phyloP scores from a whole-genome alignment of 2,797 vertebrate species.

The Buphagus erythrorhynchus region DNA sequence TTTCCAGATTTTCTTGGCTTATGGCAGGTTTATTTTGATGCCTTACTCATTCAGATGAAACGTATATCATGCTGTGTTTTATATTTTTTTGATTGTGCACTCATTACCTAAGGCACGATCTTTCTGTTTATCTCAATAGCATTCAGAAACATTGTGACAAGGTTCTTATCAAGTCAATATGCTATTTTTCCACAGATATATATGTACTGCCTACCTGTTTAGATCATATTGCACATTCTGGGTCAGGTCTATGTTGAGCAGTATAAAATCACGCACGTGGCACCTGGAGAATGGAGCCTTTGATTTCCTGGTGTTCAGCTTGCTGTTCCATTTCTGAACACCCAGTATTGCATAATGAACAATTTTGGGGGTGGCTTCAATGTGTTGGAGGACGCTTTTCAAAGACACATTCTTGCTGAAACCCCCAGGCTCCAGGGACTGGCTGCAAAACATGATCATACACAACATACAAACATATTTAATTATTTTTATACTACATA shows the following conservation, averaged over 20 bases:
- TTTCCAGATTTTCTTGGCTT: not conserved
- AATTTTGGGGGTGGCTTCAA: constrained; percentile 95
- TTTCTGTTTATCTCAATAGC: not conserved
- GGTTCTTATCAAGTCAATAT: not conserved
- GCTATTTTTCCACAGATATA: not conserved
- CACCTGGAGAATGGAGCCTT: constrained; percentile 87
- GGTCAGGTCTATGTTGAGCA: constrained; percentile 95
- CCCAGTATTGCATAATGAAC: constrained; percentile 91
- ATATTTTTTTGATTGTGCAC: not conserved
- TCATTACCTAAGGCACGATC: not conserved
- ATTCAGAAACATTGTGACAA: not conserved
- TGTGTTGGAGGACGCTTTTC: constrained; percentile 90
- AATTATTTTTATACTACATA: not conserved
- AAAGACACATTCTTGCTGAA: constrained; percentile 87
- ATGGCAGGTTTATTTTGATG: not conserved
- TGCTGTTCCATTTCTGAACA: constrained; percentile 91
- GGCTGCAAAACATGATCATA: constrained; percentile 72
- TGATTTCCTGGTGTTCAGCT: constrained; percentile 72
- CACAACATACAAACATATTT: not conserved
- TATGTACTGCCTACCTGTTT: constrained; percentile 85
- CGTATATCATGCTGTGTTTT: fast-evolving
- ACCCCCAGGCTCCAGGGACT: constrained; percentile 75
- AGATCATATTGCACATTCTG: constrained; percentile 98
- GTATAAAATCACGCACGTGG: constrained; percentile 91
- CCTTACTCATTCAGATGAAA: not conserved